Evolutionary conservation across 1,140 invertebrate genomes (phyloP).

Genomic region (Aradophagus sp.): DNA sequence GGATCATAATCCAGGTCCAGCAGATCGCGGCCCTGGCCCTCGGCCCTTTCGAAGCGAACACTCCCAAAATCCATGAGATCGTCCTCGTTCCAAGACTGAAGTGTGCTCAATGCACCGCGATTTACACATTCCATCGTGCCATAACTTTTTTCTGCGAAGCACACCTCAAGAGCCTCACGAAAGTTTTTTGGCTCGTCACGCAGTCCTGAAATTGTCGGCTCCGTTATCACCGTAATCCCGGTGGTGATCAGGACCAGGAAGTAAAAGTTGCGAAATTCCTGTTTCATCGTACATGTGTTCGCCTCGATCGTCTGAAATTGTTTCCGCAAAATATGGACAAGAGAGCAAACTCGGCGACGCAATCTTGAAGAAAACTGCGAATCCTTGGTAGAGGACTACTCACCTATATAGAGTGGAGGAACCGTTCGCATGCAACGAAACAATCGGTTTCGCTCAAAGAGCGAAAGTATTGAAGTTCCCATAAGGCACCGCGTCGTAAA

Average conservation of each 20-base stretch:
- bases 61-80: constrained; percentile 79
- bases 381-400: no score
- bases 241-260: constrained; percentile 57
- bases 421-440: no score
- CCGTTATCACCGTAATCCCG: constrained; percentile 65
- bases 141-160: constrained; percentile 60
- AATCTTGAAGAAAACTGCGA: no score
- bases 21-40: constrained; percentile 64
- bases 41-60: constrained; percentile 63
- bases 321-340: no score
- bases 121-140: constrained; percentile 78
- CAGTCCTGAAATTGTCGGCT: constrained; percentile 37
- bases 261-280: constrained; percentile 49
- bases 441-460: constrained; percentile 72
- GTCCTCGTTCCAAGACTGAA: constrained; percentile 79
- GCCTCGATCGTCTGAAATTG: no score
- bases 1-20: constrained; percentile 81
- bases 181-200: constrained; percentile 58
- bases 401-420: no score
- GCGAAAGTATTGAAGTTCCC: constrained; percentile 68
- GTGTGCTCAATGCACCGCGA: constrained; percentile 79
- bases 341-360: no score
- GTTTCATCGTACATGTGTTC: no score
- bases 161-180: constrained; percentile 57
- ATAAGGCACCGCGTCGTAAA: constrained; percentile 32